phyloP scores from a whole-genome alignment of 2,797 vertebrate species.

The Paratrypauchen microcephalus region DNA sequence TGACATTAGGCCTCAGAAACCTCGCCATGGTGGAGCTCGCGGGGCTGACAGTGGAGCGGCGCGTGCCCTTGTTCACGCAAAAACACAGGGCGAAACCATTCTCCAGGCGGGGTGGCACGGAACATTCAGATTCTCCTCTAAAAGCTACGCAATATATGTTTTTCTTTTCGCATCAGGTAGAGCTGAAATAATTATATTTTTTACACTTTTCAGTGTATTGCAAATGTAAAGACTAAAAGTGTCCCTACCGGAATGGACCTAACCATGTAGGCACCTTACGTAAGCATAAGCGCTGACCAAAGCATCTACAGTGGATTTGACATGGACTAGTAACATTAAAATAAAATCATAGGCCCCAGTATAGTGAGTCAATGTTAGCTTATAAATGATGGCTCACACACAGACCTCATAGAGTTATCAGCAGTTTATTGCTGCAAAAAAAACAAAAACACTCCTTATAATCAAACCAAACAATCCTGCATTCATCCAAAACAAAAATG shows the following conservation, averaged over 20 bases:
- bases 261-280: neutral
- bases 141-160: neutral
- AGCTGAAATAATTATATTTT: neutral
- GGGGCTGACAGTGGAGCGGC: neutral
- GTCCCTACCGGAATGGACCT: neutral
- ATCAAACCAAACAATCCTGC: neutral
- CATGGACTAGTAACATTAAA: no score
- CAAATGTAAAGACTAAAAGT: neutral
- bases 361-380: neutral
- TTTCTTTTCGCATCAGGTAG: neutral
- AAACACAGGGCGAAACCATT: slow-evolving; percentile 64
- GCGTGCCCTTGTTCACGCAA: slow-evolving; percentile 28
- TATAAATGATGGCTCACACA: neutral
- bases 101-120: slow-evolving; percentile 1
- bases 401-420: neutral
- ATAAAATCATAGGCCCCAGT: no score
- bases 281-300: neutral
- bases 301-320: no score
- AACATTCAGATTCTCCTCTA: neutral
- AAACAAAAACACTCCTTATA: neutral
- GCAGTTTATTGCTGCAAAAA: neutral
- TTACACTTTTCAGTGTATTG: neutral
- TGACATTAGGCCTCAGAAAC: slow-evolving; percentile 64
- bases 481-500: neutral
- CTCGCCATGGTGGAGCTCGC: slow-evolving; percentile 60